Percentiles rank a stretch among this genome's conserved stretches.
phyloP scores from a whole-genome alignment of 2,888 invertebrate genomes.

The Aradus depressus region DNA sequence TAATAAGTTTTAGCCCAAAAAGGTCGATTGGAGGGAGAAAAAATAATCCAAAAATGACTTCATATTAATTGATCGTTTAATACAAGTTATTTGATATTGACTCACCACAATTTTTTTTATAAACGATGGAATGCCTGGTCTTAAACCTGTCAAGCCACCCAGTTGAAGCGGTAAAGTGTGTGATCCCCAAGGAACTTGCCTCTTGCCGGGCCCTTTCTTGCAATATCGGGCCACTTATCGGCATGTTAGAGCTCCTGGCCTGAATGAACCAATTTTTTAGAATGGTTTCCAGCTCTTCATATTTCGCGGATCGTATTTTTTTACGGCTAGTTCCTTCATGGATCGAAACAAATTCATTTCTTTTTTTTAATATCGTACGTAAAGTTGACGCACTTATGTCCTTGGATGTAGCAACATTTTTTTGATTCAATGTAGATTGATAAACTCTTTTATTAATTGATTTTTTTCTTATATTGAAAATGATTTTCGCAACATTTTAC shows the following conservation, averaged over 20 bases:
- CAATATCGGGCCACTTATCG: slow-evolving; percentile 7
- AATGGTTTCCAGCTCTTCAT: slow-evolving; percentile 8
- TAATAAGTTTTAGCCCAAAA: too few relatives aligned
- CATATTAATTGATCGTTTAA: too few relatives aligned
- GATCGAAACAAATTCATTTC: not conserved
- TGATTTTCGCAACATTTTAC: not conserved
- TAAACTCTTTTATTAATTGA: too few relatives aligned
- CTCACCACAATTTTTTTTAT: not conserved
- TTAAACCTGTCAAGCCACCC: not conserved
- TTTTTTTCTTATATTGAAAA: not conserved
- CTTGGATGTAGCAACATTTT: not conserved
- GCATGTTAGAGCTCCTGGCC: slow-evolving; percentile 1
- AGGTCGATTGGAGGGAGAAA: too few relatives aligned
- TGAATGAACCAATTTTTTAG: slow-evolving; percentile 2
- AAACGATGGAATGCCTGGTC: not conserved
- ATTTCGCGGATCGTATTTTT: not conserved
- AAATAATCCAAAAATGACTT: too few relatives aligned
- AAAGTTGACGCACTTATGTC: not conserved
- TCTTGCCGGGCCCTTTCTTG: not conserved
- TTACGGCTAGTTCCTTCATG: not conserved
- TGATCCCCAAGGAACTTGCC: not conserved
- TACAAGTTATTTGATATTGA: too few relatives aligned
- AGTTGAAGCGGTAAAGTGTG: not conserved
- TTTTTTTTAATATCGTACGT: not conserved
- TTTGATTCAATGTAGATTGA: too few relatives aligned